Percentiles rank a stretch among this genome's conserved stretches.
Conservation (phyloP, 2,888 invertebrate genomes). For the Anoplius nigerrimus region DNA sequence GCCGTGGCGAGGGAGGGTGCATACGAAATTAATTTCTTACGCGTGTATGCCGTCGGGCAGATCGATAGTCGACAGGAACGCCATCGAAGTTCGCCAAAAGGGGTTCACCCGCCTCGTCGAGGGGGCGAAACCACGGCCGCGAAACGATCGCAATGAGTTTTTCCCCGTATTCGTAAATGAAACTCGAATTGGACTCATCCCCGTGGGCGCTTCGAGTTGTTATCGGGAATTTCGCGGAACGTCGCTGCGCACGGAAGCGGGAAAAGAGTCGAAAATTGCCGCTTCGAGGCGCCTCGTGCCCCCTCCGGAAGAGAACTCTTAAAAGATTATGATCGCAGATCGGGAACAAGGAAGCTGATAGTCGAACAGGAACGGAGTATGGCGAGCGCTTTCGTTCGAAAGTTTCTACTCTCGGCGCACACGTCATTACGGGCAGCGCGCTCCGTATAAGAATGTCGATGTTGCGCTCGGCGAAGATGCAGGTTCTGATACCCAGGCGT, state of each 20-base stretch:
- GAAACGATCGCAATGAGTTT: slow-evolving; percentile 1
- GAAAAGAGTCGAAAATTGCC: slow-evolving; percentile 30
- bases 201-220: slow-evolving; percentile 17
- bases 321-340: too few relatives aligned
- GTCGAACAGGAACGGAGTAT: too few relatives aligned
- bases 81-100: slow-evolving; percentile 23
- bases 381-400: too few relatives aligned
- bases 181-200: slow-evolving; percentile 12
- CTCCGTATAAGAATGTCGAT: too few relatives aligned
- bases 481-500: too few relatives aligned
- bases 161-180: slow-evolving; percentile 1
- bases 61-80: slow-evolving; percentile 37
- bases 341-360: too few relatives aligned
- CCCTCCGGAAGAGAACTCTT: too few relatives aligned
- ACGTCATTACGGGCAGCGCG: too few relatives aligned
- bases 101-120: slow-evolving; percentile 22
- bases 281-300: too few relatives aligned
- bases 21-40: slow-evolving; percentile 59
- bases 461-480: too few relatives aligned
- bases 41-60: slow-evolving; percentile 36
- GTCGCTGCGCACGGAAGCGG: slow-evolving; percentile 9
- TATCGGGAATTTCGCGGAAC: slow-evolving; percentile 31
- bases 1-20: slow-evolving; percentile 45
- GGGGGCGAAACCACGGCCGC: not conserved
- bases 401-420: too few relatives aligned